A percentile compares a stretch with the other conserved stretches of the same genome.
These are phyloP conservation scores for Puffinus mauretanicus DNA, from an alignment of 2,113 vertebrate genomes.

Conservation along the genomic window DNA sequence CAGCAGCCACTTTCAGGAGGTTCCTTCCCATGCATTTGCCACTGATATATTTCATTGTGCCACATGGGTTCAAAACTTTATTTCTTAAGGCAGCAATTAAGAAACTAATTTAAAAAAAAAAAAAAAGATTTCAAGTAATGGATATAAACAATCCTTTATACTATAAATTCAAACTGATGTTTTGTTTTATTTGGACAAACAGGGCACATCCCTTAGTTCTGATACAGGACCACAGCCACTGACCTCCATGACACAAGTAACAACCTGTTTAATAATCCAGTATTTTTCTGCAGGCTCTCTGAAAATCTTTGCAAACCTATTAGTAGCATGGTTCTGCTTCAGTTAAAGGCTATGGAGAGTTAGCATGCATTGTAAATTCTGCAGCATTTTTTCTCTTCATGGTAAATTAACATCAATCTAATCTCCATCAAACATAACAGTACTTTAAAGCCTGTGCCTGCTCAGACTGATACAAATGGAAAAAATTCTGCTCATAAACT, in stretches of 20 bases:
- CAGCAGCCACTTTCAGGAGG: not conserved
- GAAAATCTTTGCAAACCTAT: not conserved
- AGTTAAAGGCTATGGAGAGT: not conserved
- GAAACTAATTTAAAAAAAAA: not conserved
- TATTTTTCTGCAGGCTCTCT: not conserved
- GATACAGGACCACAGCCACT: not conserved
- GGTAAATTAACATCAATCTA: not conserved
- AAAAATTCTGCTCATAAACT: not conserved
- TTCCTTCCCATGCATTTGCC: not conserved
- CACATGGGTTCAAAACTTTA: not conserved
- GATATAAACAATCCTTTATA: not conserved
- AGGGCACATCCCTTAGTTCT: not conserved
- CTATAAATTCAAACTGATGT: not conserved
- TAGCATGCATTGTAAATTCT: not conserved
- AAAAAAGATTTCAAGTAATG: not conserved
- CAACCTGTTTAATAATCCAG: not conserved
- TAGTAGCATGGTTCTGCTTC: not conserved
- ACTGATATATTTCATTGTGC: not conserved
- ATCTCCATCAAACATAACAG: not conserved
- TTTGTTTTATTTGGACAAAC: not conserved
- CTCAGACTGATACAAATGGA: not conserved
- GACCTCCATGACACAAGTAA: not conserved
- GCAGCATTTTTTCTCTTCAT: not conserved
- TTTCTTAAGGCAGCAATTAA: not conserved
- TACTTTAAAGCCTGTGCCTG: not conserved